Percentiles rank a stretch among this genome's conserved stretches.
These are phyloP conservation scores for Cerastoderma edule DNA, from an alignment of 2,888 invertebrate genomes.

Conservation along the genomic window DNA sequence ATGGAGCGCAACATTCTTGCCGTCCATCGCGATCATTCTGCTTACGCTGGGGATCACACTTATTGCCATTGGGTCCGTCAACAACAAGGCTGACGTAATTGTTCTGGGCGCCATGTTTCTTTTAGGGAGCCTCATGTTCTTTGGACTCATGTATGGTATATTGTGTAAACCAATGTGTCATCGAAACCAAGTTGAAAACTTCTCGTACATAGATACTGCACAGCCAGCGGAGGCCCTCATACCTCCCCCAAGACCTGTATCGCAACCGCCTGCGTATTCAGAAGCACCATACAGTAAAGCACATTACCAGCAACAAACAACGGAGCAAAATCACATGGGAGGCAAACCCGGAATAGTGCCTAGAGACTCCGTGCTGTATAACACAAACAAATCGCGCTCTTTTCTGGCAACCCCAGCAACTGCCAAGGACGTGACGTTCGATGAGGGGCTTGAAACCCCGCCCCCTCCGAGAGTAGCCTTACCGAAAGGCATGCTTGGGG, in stretches of 20 bases:
- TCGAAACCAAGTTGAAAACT: conserved; percentile 30
- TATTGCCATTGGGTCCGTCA: conserved; percentile 20
- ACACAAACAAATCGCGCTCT: conserved; percentile 29
- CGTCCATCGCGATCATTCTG: conserved; percentile 24
- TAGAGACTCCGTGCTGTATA: conserved; percentile 29
- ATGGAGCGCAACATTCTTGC: conserved; percentile 44
- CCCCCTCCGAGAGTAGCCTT: conserved; percentile 23
- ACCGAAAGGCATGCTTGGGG: neutral
- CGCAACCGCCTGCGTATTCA: conserved; percentile 12
- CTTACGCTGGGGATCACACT: conserved; percentile 21
- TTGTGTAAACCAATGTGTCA: conserved; percentile 37
- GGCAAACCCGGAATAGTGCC: conserved; percentile 10
- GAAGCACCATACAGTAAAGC: neutral
- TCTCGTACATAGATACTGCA: neutral
- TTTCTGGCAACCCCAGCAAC: conserved; percentile 49
- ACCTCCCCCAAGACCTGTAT: neutral
- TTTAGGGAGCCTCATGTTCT: conserved; percentile 36
- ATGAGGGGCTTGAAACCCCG: conserved; percentile 7
- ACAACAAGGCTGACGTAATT: conserved; percentile 34
- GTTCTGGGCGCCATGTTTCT: conserved; percentile 39
- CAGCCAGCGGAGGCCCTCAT: neutral
- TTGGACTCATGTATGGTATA: conserved; percentile 29
- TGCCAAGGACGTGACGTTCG: conserved; percentile 31
- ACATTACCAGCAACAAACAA: too few species aligned
- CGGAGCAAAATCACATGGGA: neutral